A percentile compares a stretch with the other conserved stretches of the same genome.
Conservation (phyloP, 2,888 invertebrate genomes). For the Ennomos erosarius region DNA sequence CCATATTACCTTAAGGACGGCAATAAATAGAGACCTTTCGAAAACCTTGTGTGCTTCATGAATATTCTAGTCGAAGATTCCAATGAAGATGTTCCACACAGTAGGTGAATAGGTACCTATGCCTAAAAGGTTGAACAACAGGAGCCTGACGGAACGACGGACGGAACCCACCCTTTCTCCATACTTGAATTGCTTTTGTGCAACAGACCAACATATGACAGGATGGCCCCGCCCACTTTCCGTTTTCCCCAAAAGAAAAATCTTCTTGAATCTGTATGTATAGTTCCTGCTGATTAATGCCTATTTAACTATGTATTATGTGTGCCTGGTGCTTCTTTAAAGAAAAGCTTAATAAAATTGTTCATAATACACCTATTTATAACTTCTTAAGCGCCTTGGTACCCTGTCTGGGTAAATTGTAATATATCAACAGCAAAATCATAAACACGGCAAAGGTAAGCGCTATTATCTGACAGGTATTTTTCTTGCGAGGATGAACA, state of each 20-base stretch:
- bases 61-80: conserved; percentile 67
- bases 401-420: conserved; percentile 11
- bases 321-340: background rate
- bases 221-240: conserved; percentile 19
- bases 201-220: conserved; percentile 32
- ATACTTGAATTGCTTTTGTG: conserved; percentile 44
- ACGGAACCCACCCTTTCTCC: conserved; percentile 45
- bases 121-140: conserved; percentile 61
- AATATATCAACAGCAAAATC: background rate
- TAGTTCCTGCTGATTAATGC: background rate
- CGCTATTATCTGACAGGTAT: conserved; percentile 4
- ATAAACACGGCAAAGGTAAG: background rate
- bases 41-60: conserved; percentile 74
- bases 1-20: conserved; percentile 66
- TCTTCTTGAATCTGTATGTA: conserved; percentile 22
- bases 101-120: conserved; percentile 36
- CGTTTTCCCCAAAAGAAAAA: conserved; percentile 29
- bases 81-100: conserved; percentile 65
- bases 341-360: conserved; percentile 17
- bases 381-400: conserved; percentile 21
- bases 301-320: too few species aligned
- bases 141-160: conserved; percentile 38
- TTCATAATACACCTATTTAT: conserved; percentile 17
- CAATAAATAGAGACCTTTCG: conserved; percentile 70
- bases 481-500: background rate